phyloP scores from a whole-genome alignment of 2,888 invertebrate genomes.

The Lasioglossum leucozonium region DNA sequence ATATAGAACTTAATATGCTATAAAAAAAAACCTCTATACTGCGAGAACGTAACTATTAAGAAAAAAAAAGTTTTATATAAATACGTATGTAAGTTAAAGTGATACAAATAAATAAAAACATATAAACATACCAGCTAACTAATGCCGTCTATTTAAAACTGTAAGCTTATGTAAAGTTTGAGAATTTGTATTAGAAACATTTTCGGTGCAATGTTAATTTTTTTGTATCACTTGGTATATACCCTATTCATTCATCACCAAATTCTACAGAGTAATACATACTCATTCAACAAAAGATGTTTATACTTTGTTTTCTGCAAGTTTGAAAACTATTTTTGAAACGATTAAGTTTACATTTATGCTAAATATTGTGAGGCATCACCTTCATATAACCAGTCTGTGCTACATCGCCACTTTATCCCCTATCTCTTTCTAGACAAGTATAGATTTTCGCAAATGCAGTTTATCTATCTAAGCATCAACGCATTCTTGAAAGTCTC shows the following conservation, averaged over 20 bases:
- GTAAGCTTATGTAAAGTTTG: constrained; percentile 78
- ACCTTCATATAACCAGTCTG: constrained; percentile 84
- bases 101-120: constrained; percentile 44
- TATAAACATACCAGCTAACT: constrained; percentile 54
- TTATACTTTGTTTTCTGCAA: constrained; percentile 11
- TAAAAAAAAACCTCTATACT: not conserved
- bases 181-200: constrained; percentile 64
- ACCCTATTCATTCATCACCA: constrained; percentile 21
- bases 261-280: constrained; percentile 26
- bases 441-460: constrained; percentile 48
- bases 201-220: constrained; percentile 40
- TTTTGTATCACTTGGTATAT: constrained; percentile 29
- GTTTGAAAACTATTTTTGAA: not conserved
- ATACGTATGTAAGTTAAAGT: constrained; percentile 2
- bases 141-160: constrained; percentile 72
- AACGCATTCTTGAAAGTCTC: constrained; percentile 52
- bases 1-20: not conserved
- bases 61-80: not conserved
- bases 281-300: constrained; percentile 15
- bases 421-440: constrained; percentile 46
- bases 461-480: constrained; percentile 43
- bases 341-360: constrained; percentile 40
- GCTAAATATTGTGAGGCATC: constrained; percentile 77
- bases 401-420: constrained; percentile 83
- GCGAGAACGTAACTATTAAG: not conserved